Conservation (phyloP, 2,797 vertebrate species). For the Scyliorhinus canicula region DNA sequence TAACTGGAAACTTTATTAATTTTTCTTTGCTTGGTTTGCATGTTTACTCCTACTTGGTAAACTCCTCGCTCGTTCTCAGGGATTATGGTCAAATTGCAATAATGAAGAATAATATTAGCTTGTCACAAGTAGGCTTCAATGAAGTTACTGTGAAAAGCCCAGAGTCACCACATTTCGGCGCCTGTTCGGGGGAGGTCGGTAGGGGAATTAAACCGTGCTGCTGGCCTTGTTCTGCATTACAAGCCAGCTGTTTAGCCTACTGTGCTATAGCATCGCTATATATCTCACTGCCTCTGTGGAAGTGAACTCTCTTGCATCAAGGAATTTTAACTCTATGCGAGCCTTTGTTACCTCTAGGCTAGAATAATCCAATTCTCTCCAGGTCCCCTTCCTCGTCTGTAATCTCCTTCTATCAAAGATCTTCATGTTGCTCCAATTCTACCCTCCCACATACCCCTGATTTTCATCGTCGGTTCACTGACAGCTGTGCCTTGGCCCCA, state of each 20-base stretch:
- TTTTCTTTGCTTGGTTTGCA: background rate
- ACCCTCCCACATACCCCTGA: background rate
- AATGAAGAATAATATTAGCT: too few species aligned
- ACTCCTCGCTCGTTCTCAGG: background rate
- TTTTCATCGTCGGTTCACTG: background rate
- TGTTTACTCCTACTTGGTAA: background rate
- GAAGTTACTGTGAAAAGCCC: too few species aligned
- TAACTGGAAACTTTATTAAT: background rate
- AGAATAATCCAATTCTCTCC: background rate
- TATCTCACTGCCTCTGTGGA: background rate
- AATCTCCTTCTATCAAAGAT: background rate
- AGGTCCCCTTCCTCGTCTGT: background rate
- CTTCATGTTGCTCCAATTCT: background rate
- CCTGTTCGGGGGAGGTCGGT: too few species aligned
- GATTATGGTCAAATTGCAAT: background rate
- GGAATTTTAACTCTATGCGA: background rate
- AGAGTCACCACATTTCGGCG: too few species aligned
- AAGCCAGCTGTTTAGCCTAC: too few species aligned
- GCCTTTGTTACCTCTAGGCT: background rate
- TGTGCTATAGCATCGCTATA: too few species aligned
- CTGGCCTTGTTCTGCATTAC: too few species aligned
- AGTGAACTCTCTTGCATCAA: background rate
- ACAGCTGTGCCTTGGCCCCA: background rate
- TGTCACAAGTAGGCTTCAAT: too few species aligned
- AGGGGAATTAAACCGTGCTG: too few species aligned